A percentile compares a stretch with the other conserved stretches of the same genome.
Conservation (phyloP, 2,113 vertebrate genomes). For the Myanophis thanlyinensis region DNA sequence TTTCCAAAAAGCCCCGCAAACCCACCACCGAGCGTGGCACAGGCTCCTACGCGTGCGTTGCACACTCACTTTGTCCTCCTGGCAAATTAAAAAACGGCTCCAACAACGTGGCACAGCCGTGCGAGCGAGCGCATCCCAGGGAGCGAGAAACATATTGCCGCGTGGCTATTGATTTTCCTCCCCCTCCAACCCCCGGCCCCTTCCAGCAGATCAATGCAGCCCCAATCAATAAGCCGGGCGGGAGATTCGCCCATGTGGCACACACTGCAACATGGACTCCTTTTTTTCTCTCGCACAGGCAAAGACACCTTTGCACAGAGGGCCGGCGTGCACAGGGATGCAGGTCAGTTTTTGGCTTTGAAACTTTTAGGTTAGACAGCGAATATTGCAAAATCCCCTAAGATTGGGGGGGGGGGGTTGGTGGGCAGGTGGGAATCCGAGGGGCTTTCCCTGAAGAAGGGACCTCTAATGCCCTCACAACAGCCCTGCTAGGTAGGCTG, state of each 20-base stretch:
- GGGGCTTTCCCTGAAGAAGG: not conserved
- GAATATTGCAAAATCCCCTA: not conserved
- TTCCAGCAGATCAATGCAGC: conserved; percentile 35
- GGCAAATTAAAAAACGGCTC: conserved; percentile 18
- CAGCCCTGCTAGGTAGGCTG: not conserved
- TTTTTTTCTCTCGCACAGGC: accelerated
- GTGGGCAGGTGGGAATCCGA: not conserved
- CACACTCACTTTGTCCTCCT: not conserved
- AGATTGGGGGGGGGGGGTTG: not conserved
- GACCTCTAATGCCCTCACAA: not conserved
- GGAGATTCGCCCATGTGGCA: conserved; percentile 25
- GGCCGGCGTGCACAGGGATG: not conserved
- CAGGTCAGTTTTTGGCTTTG: not conserved
- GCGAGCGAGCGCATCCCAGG: not conserved
- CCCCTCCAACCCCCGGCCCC: not conserved
- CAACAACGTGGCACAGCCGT: not conserved
- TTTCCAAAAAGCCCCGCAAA: not conserved
- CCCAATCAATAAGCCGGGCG: conserved; percentile 18
- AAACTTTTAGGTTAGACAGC: not conserved
- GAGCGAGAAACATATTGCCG: conserved; percentile 23
- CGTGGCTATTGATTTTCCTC: conserved; percentile 20
- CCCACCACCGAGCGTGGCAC: not conserved
- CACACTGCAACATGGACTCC: not conserved
- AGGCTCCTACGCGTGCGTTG: no score
- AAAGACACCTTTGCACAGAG: accelerated